These are phyloP conservation scores for Oreonectes daqikongensis DNA, from an alignment of 2,797 vertebrate genomes.

Conservation along the genomic window DNA sequence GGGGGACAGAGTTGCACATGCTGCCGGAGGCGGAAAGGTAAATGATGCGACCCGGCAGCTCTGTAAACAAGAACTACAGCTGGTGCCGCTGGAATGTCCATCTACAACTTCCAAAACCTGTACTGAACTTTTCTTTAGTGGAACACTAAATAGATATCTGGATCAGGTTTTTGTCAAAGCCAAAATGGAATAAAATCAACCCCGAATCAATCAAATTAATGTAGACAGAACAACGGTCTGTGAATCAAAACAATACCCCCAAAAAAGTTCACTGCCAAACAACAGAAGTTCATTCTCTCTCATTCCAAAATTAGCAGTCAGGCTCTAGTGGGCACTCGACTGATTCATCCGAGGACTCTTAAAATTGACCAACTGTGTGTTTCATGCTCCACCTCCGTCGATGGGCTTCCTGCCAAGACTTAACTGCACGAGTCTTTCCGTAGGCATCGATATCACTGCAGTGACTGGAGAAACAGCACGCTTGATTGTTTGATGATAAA, in stretches of 20 bases:
- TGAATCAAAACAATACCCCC: background rate
- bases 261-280: background rate
- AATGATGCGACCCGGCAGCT: conserved; percentile 20
- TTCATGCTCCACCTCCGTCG: conserved; percentile 7
- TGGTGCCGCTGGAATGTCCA: background rate
- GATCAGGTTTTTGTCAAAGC: too few species aligned
- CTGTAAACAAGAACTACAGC: conserved; percentile 18
- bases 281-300: conserved; percentile 6
- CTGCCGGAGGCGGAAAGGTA: background rate
- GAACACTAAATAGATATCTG: too few species aligned
- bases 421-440: background rate
- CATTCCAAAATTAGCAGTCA: background rate
- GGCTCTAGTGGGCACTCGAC: conserved; percentile 33
- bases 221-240: background rate
- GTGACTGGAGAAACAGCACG: too few species aligned
- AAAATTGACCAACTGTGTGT: conserved; percentile 24
- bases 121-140: too few species aligned
- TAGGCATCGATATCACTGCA: too few species aligned
- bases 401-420: conserved; percentile 35
- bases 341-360: conserved; percentile 23
- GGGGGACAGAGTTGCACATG: too few species aligned
- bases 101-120: too few species aligned
- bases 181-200: too few species aligned
- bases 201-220: background rate
- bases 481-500: conserved; percentile 47